Conservation (phyloP, 2,888 invertebrate genomes). For the Sinhomidia bicolor region DNA sequence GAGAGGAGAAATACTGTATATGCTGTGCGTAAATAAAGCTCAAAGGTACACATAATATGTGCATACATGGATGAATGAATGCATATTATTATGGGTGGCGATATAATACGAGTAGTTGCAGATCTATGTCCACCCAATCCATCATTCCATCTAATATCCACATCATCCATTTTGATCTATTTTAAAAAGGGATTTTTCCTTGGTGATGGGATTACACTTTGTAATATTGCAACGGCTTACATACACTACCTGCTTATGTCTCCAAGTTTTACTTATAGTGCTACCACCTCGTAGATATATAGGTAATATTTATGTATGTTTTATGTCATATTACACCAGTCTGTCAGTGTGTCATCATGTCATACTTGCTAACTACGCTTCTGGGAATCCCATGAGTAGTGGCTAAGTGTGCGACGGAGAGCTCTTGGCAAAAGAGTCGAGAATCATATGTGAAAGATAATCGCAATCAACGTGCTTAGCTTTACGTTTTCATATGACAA, state of each 20-base stretch:
- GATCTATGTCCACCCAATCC: constrained; percentile 1
- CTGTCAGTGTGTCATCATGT: constrained; percentile 20
- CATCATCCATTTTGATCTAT: not conserved
- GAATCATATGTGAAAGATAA: not conserved
- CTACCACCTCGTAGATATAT: not conserved
- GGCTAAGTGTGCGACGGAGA: constrained; percentile 33
- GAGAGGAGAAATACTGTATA: no score
- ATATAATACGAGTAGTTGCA: no score
- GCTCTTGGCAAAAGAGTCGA: constrained; percentile 21
- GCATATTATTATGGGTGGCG: no score
- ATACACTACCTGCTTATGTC: not conserved
- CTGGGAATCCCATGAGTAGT: constrained; percentile 20
- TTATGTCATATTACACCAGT: not conserved
- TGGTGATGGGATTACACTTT: not conserved
- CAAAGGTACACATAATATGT: no score
- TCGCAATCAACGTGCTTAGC: not conserved
- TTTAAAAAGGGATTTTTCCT: not conserved
- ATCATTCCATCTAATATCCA: not conserved
- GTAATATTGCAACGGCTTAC: not conserved
- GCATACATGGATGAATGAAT: no score
- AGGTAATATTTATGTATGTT: not conserved
- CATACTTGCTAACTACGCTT: constrained; percentile 15
- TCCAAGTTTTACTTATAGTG: not conserved
- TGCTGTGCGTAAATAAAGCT: no score
- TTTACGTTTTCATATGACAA: constrained; percentile 5